Conservation (phyloP, 2,888 invertebrate genomes). For the Cephalotes varians region DNA sequence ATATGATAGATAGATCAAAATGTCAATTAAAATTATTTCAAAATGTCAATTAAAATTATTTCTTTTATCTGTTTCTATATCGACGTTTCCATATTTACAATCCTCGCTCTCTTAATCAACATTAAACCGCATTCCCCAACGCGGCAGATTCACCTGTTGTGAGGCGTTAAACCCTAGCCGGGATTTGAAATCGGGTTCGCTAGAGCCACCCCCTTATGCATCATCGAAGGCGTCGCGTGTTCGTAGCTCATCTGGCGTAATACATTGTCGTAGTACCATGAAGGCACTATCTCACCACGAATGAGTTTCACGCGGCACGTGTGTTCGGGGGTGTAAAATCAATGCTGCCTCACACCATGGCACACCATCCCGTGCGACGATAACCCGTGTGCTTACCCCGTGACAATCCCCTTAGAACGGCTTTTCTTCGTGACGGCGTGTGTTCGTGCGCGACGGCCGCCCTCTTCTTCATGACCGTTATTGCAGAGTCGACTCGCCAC, state of each 20-base stretch:
- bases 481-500: constrained; percentile 68
- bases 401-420: constrained; percentile 63
- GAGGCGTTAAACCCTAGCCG: constrained; percentile 72
- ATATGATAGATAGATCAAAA: neutral
- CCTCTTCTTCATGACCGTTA: constrained; percentile 71
- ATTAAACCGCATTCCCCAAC: constrained; percentile 41
- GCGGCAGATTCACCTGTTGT: constrained; percentile 80
- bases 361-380: constrained; percentile 74
- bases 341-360: constrained; percentile 79
- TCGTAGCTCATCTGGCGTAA: constrained; percentile 81
- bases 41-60: neutral
- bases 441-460: constrained; percentile 66
- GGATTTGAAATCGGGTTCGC: constrained; percentile 71
- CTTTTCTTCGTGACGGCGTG: constrained; percentile 57
- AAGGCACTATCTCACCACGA: constrained; percentile 81
- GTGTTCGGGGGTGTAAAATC: constrained; percentile 81
- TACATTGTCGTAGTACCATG: constrained; percentile 74
- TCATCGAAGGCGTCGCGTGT: constrained; percentile 83
- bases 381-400: constrained; percentile 72
- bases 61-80: neutral
- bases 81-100: neutral
- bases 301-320: constrained; percentile 82
- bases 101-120: neutral
- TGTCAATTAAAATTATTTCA: neutral
- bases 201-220: constrained; percentile 64